Evolutionary conservation across 2,113 vertebrate species (phyloP), one percentile per base, ranked within the genome.

Genomic region (Megalops atlanticus): DNA sequence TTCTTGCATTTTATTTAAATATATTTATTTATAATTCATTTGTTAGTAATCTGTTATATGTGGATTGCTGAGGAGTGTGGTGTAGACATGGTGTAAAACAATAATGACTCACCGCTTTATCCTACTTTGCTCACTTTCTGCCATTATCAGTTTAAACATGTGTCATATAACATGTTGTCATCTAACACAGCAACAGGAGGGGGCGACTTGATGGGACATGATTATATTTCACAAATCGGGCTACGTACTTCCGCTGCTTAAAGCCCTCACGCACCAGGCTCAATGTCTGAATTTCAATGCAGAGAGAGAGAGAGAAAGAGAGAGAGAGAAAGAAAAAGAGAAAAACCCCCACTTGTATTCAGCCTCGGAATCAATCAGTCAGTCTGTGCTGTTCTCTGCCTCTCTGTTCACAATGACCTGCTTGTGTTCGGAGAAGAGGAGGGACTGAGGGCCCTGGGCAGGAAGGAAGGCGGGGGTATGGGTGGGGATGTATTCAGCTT

Each of bases 341-440:
- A 58, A 81, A 84, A 54, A 79, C 82, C 74, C 87, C 84, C 86
- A 74, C 74, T 74, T 81, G 77, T 84, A 88, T 90, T 89, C 89
- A 84, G 83, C 72, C 85, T 85, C 86, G 69, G 86, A 85, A 90
- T 88, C 86, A 89, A 85, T 89, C 87, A 86, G 82, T 85, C 86
- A 69, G 78, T 81, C 81, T 81, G 52, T n/a, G 58, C 58, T 81
- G 36, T 84, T 86, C 85, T 86, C 84, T 80, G 76, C 81, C 82
- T 72, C 80, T 82, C 75, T 54, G 75, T 74, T 18, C 76, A 88
- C 89, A 91, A 87, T 80, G 80, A 78, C 70, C 82, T 83, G 80
- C 78, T 83, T 92, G 85, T 89, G 78, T 69, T n/a, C 71, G 4
- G 0, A 27, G 52, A 43, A 81, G 77, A 18, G 77, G 45, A 47